Evolutionary conservation across 64 coral and sea anemone genomes (phyloP).

Genomic region (Montipora foliosa): DNA sequence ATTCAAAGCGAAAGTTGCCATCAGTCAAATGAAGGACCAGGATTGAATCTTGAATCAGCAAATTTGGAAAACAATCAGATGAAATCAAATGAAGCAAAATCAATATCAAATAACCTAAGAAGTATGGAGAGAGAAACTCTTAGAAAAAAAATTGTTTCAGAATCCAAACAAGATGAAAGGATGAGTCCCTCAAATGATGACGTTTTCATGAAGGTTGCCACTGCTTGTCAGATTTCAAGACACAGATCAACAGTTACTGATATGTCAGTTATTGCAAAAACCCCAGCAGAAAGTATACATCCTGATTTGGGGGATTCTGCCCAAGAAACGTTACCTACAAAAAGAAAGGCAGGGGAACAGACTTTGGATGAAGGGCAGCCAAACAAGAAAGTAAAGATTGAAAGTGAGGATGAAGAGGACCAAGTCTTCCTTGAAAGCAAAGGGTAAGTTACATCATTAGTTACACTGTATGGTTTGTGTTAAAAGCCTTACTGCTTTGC

Average conservation of each 20-base stretch:
- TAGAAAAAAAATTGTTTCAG: neutral
- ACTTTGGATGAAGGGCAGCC: neutral
- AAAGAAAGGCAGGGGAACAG: conserved; percentile 16
- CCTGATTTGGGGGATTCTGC: neutral
- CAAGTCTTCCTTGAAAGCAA: conserved; percentile 6
- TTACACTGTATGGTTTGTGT: neutral
- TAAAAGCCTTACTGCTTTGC: no score
- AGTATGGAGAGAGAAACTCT: neutral
- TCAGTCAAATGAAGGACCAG: neutral
- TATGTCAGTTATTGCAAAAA: neutral
- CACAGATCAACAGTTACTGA: neutral
- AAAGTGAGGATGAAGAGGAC: conserved; percentile 12
- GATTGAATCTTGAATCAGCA: neutral
- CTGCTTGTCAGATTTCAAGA: neutral
- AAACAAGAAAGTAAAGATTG: neutral
- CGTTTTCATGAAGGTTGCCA: neutral
- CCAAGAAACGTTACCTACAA: neutral
- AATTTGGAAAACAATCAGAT: neutral
- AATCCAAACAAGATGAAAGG: neutral
- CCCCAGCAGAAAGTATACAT: neutral
- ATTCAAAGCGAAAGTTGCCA: neutral
- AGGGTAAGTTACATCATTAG: conserved; percentile 2
- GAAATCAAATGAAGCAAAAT: neutral
- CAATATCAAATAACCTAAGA: neutral
- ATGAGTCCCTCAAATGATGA: neutral